Conservation (phyloP, 35 echinoderm and acorn worm genomes). For the Apostichopus californicus region DNA sequence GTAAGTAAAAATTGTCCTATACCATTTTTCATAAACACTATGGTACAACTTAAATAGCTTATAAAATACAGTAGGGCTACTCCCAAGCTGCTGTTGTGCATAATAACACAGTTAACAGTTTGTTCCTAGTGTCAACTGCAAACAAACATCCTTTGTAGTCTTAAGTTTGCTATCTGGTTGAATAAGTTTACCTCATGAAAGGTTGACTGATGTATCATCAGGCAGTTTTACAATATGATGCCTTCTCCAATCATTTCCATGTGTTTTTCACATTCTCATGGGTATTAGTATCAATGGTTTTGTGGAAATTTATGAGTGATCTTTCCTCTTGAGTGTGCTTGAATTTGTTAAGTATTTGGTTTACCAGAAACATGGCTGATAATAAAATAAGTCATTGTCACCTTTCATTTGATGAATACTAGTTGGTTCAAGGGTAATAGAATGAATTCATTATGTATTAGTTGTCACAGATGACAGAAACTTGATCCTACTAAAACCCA, state of each 20-base stretch:
- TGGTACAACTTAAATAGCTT: too few relatives aligned
- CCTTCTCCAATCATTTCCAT: neutral
- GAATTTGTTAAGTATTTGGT: neutral
- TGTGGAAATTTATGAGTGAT: neutral
- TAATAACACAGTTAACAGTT: too few relatives aligned
- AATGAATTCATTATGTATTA: neutral
- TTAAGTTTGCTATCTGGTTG: neutral
- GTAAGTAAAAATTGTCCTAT: too few relatives aligned
- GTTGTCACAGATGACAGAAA: neutral
- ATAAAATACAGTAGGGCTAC: too few relatives aligned
- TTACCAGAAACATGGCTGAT: neutral
- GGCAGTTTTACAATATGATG: neutral
- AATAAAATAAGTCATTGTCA: constrained; percentile 5
- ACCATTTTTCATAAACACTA: too few relatives aligned
- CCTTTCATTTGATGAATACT: neutral
- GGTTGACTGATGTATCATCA: neutral
- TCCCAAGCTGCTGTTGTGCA: too few relatives aligned
- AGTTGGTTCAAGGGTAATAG: neutral
- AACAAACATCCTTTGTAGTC: neutral
- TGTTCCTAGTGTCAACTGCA: too few relatives aligned
- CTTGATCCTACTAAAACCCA: neutral
- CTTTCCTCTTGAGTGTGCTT: constrained; percentile 8
- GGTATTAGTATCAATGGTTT: neutral
- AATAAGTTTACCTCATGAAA: neutral
- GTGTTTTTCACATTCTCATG: neutral